phyloP scores from a whole-genome alignment of 1,140 invertebrate species.

The Drosophila navojoa region DNA sequence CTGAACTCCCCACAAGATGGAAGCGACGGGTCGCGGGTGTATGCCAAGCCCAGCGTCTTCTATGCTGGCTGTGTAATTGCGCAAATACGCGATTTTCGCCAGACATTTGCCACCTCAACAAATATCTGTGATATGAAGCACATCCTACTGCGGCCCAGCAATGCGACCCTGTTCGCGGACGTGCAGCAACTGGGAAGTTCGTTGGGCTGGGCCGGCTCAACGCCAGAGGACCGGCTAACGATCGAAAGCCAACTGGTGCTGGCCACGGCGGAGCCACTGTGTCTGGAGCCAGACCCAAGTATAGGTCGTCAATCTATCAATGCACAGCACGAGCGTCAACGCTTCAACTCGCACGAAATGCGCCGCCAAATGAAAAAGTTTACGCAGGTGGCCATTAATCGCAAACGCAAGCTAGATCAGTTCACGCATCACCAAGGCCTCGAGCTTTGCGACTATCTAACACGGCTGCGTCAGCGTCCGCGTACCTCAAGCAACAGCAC shows the following conservation, averaged over 20 bases:
- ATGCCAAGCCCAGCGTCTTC: slow-evolving; percentile 89
- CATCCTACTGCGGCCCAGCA: slow-evolving; percentile 94
- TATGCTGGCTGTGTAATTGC: slow-evolving; percentile 96
- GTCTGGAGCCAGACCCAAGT: slow-evolving; percentile 93
- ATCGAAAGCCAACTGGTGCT: slow-evolving; percentile 93
- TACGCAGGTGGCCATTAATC: slow-evolving; percentile 92
- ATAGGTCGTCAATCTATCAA: slow-evolving; percentile 90
- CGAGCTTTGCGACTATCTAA: slow-evolving; percentile 88
- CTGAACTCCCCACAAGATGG: slow-evolving; percentile 62
- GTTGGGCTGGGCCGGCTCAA: slow-evolving; percentile 66
- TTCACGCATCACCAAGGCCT: slow-evolving; percentile 91
- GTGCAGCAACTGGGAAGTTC: slow-evolving; percentile 73
- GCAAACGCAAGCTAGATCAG: slow-evolving; percentile 94
- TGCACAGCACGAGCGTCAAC: slow-evolving; percentile 89
- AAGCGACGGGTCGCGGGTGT: slow-evolving; percentile 68
- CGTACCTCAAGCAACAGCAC: slow-evolving; percentile 54
- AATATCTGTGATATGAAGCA: slow-evolving; percentile 90
- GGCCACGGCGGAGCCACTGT: slow-evolving; percentile 92
- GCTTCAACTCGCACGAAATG: slow-evolving; percentile 90
- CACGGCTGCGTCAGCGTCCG: slow-evolving; percentile 76
- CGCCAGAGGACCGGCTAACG: slow-evolving; percentile 90
- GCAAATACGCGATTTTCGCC: slow-evolving; percentile 94
- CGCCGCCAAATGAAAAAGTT: slow-evolving; percentile 90
- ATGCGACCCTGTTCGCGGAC: slow-evolving; percentile 88
- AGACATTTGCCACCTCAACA: slow-evolving; percentile 88